A percentile compares a stretch with the other conserved stretches of the same genome.
phyloP scores from a whole-genome alignment of 2,113 vertebrate genomes.

The Nibea albiflora region DNA sequence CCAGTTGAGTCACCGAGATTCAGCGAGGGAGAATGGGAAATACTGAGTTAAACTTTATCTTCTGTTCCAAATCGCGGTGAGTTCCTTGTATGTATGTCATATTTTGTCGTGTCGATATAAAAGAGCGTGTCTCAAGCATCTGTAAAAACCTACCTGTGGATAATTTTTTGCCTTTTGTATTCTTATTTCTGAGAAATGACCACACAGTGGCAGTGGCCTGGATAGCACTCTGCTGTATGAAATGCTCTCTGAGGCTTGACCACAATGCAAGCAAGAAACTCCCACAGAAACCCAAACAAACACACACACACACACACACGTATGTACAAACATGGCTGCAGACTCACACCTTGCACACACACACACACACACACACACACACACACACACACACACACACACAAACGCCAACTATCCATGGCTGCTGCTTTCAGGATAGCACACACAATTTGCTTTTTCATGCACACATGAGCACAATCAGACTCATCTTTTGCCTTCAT shows the following conservation, averaged over 20 bases:
- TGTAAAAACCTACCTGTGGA: constrained; percentile 14
- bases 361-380: constrained; percentile 23
- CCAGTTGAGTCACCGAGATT: constrained; percentile 44
- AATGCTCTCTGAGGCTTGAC: constrained; percentile 9
- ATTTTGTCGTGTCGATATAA: not conserved
- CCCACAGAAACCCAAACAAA: constrained; percentile 2
- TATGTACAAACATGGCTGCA: not conserved
- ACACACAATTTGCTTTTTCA: constrained; percentile 34
- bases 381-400: constrained; percentile 3
- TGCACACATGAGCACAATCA: constrained; percentile 41
- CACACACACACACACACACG: not conserved
- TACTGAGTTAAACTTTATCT: constrained; percentile 76
- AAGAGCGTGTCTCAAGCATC: not conserved
- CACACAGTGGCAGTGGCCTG: constrained; percentile 6
- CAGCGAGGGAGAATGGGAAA: constrained; percentile 70
- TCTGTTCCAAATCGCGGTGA: constrained; percentile 77
- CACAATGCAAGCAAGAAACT: constrained; percentile 16
- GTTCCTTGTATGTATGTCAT: constrained; percentile 43
- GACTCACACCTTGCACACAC: not conserved
- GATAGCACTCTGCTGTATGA: constrained; percentile 22
- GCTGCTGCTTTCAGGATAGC: not conserved
- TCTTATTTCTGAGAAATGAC: not conserved
- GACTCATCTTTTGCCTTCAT: constrained; percentile 4
- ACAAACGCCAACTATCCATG: not conserved
- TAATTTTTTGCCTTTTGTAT: not conserved